Base-by-base conservation (phyloP, 2,797 vertebrate species). In the Scolopax rusticola region DNA sequence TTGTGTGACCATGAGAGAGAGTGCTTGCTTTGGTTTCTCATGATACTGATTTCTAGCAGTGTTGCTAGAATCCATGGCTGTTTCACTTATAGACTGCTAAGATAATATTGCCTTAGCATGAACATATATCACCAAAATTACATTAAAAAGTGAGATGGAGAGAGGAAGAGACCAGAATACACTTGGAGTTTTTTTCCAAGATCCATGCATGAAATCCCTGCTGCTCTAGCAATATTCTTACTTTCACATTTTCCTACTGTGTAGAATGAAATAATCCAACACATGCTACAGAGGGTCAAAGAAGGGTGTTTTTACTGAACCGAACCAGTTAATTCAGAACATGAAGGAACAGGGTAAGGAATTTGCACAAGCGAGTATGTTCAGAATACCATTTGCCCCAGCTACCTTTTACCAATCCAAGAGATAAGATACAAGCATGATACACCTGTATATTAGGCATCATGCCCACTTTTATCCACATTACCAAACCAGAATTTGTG, bases 21-120 rank as follows among this genome's bases (percentile, higher is more conserved):
- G 21, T 9, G 9, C 23, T 86, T 93, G 30, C 47, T 94, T 90
- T 95, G 61, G 67, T 88, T 93, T 93, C 77, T 86, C 33, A 27
- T 56, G 30, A 93, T 47, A 27, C 5, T 79, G 47, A 69, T 65
- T 85, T 78, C 73, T 82, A 68, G 8, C 23, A 13, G 30, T 1
- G 0, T 50, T 85, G 7, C 28, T 54, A 53, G 36, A 67, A 79
- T 53, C 30, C 28, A 47, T 60, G 78, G 33, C 23, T 64, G 4
- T 41, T 65, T 86, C 0, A 1, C 24, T 76, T 11, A 75, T n/a
- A 38, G 56, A 41, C 41, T 50, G 4, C 28, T 89, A 36, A 86
- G 68, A 64, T 59, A 76, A 69, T 53, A 48, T 30, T 80, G 7
- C 6, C 69, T 63, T 85, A 43, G 60, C 5, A 36, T 41, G 60